phyloP scores from a whole-genome alignment of 1,140 invertebrate genomes.

The Scaptomyza pallida region DNA sequence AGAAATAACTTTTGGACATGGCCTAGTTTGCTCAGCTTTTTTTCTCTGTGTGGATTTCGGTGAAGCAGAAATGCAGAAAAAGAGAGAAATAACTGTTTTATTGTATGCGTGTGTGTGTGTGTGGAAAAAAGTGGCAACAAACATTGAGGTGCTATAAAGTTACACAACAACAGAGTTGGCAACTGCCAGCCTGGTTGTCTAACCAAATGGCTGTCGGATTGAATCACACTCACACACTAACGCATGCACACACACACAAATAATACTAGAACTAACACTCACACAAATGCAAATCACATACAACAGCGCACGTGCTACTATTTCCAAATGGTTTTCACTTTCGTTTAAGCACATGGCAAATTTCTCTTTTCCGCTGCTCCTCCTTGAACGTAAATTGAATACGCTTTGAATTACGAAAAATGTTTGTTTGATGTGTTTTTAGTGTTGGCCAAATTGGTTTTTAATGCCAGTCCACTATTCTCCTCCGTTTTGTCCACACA shows the following conservation, averaged over 20 bases:
- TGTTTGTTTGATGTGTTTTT: slow-evolving; percentile 58
- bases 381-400: slow-evolving; percentile 48
- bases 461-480: slow-evolving; percentile 57
- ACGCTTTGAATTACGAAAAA: slow-evolving; percentile 56
- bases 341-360: slow-evolving; percentile 55
- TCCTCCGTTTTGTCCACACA: slow-evolving; percentile 8
- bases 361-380: slow-evolving; percentile 32
- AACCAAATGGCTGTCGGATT: slow-evolving; percentile 44
- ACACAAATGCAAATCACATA: slow-evolving; percentile 65
- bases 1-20: slow-evolving; percentile 27
- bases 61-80: slow-evolving; percentile 34
- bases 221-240: slow-evolving; percentile 27
- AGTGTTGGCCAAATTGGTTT: slow-evolving; percentile 56
- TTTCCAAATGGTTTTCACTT: slow-evolving; percentile 71
- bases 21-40: slow-evolving; percentile 38
- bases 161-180: slow-evolving; percentile 42
- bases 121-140: slow-evolving; percentile 60
- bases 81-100: slow-evolving; percentile 50
- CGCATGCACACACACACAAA: not conserved
- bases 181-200: slow-evolving; percentile 29
- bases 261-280: slow-evolving; percentile 4
- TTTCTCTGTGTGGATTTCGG: slow-evolving; percentile 17
- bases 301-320: slow-evolving; percentile 58
- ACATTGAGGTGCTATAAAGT: slow-evolving; percentile 73
- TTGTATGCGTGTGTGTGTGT: too few relatives aligned